phyloP scores from a whole-genome alignment of 2,797 vertebrate genomes.

The Enteromius fasciolatus region DNA sequence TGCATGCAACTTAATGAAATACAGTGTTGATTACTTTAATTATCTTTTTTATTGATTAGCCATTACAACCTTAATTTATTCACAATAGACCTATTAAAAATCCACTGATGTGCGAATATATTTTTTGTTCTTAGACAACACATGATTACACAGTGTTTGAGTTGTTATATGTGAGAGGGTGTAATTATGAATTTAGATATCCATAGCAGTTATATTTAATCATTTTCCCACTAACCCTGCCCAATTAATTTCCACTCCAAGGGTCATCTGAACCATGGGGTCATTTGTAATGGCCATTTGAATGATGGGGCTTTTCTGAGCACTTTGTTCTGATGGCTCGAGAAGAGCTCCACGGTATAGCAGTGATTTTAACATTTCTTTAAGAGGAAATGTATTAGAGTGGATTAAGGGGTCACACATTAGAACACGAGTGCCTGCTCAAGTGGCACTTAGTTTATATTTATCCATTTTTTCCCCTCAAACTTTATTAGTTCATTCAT shows the following conservation, averaged over 20 bases:
- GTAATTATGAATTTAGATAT: background rate
- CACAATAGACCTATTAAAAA: background rate
- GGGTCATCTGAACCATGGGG: slow-evolving; percentile 55
- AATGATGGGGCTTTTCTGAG: slow-evolving; percentile 63
- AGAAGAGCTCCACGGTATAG: slow-evolving; percentile 66
- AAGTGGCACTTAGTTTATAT: slow-evolving; percentile 48
- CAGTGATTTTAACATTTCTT: slow-evolving; percentile 71
- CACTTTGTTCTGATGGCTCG: slow-evolving; percentile 68
- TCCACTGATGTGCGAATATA: background rate
- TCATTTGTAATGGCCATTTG: slow-evolving; percentile 66
- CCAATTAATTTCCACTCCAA: slow-evolving; percentile 33
- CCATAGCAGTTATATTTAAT: slow-evolving; percentile 1
- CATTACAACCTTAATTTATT: background rate
- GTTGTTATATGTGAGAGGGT: background rate
- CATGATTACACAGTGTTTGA: background rate
- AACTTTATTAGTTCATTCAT: slow-evolving; percentile 23
- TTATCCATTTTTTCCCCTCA: slow-evolving; percentile 30
- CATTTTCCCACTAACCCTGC: background rate
- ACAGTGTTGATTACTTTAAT: background rate
- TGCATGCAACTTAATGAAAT: background rate
- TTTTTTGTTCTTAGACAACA: background rate
- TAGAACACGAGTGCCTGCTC: slow-evolving; percentile 56
- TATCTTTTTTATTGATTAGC: background rate
- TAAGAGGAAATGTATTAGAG: slow-evolving; percentile 71
- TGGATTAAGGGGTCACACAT: slow-evolving; percentile 64